Conservation (phyloP, 23 tunicate genomes). For the Diplosoma virens region DNA sequence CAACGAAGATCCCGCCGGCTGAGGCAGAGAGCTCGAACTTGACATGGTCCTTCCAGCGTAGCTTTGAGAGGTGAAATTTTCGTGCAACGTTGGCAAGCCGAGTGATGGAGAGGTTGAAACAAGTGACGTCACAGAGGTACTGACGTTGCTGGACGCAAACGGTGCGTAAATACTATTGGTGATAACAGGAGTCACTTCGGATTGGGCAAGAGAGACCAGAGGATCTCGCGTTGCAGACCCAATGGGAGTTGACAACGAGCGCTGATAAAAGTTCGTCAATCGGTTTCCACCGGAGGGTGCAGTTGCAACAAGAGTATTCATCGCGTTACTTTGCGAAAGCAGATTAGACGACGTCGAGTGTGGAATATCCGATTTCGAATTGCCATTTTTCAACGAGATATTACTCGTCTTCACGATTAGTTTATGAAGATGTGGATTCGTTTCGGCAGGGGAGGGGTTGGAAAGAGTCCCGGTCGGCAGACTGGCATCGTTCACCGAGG, state of each 20-base stretch:
- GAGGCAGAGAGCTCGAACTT: constrained; percentile 28
- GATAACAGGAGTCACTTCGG: neutral
- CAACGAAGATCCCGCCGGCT: neutral
- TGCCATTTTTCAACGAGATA: neutral
- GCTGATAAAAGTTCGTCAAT: neutral
- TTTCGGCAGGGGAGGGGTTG: neutral
- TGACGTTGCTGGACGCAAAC: neutral
- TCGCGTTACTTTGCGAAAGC: neutral
- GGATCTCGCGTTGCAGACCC: neutral
- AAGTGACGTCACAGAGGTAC: neutral
- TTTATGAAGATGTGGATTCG: constrained; percentile 2
- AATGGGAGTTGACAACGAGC: constrained; percentile 13
- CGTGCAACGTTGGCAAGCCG: constrained; percentile 26
- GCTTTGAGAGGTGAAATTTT: neutral
- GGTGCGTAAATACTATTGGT: neutral
- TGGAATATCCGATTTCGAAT: neutral
- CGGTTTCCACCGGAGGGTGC: neutral
- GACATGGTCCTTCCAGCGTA: constrained; percentile 33
- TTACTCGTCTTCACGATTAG: neutral
- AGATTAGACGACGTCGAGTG: neutral
- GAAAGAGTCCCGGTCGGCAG: neutral
- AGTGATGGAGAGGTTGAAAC: neutral
- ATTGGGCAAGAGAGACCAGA: too few relatives aligned
- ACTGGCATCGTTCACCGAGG: constrained; percentile 35
- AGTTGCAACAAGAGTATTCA: neutral